Evolutionary conservation across 1,140 invertebrate genomes (phyloP).

Genomic region (Euglossa dilemma): DNA sequence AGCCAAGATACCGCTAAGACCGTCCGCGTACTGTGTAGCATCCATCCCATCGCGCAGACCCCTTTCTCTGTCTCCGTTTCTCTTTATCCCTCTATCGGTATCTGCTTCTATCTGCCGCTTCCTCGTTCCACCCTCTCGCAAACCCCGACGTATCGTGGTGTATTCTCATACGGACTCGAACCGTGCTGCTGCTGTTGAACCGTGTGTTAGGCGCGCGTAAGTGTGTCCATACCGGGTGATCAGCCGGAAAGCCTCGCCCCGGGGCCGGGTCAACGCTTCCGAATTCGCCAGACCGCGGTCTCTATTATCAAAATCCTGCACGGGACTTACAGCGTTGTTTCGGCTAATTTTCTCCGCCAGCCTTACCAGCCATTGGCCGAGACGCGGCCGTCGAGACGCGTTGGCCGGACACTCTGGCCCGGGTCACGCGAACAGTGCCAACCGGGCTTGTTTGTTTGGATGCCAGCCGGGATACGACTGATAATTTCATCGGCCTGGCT

Average conservation of each 20-base stretch:
- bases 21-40: conserved; percentile 78
- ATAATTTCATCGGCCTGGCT: too few relatives aligned
- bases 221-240: conserved; percentile 68
- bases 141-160: conserved; percentile 54
- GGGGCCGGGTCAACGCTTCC: conserved; percentile 53
- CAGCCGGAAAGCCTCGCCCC: conserved; percentile 56
- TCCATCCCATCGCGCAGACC: conserved; percentile 72
- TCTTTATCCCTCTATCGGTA: conserved; percentile 45
- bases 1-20: conserved; percentile 82
- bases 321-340: conserved; percentile 41
- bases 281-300: conserved; percentile 48
- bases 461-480: too few relatives aligned
- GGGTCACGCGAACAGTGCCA: too few relatives aligned
- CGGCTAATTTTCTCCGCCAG: conserved; percentile 38
- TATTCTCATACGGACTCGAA: conserved; percentile 66
- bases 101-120: conserved; percentile 63
- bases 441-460: not conserved
- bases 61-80: conserved; percentile 59
- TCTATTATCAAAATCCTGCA: conserved; percentile 57
- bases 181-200: conserved; percentile 28
- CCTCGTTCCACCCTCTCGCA: conserved; percentile 27
- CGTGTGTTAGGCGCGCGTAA: conserved; percentile 57
- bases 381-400: too few relatives aligned
- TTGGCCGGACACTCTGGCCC: not conserved
- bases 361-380: not conserved